Evolutionary conservation across 2,113 vertebrate species (phyloP).

Genomic region (Tachycineta bicolor): DNA sequence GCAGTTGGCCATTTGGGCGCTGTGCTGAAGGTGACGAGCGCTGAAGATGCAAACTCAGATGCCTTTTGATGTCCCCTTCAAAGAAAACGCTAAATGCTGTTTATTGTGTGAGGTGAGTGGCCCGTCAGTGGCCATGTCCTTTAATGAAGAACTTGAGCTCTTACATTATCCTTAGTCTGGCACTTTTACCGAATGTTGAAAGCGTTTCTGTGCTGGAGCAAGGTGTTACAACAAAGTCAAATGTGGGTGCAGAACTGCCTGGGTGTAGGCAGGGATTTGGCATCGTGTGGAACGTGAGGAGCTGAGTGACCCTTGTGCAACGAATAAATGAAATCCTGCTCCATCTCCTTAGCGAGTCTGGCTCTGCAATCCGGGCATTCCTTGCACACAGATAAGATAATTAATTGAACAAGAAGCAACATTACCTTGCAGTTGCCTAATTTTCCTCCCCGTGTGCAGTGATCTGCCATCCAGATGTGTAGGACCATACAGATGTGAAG

Average conservation of each 20-base stretch:
- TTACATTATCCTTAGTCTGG: not conserved
- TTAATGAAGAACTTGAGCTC: not conserved
- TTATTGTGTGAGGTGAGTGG: not conserved
- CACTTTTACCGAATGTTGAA: not conserved
- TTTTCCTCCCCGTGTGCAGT: not conserved
- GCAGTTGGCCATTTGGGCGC: not conserved
- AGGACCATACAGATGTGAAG: not conserved
- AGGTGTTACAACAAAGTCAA: not conserved
- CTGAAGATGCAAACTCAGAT: not conserved
- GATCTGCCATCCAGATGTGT: not conserved
- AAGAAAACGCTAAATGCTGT: not conserved
- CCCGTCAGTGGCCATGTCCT: not conserved
- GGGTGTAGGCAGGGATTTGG: not conserved
- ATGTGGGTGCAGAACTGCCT: not conserved
- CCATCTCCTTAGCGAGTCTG: not conserved
- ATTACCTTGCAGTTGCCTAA: not conserved
- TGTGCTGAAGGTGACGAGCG: not conserved
- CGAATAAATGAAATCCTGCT: not conserved
- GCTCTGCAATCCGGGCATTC: not conserved
- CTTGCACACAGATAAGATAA: not conserved
- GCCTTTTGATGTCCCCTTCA: slow-evolving; percentile 22
- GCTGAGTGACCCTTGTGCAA: not conserved
- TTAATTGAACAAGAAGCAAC: not conserved
- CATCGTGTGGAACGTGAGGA: not conserved
- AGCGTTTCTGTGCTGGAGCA: not conserved